Conservation (phyloP, 2,113 vertebrate genomes). For the Salvelinus fontinalis region DNA sequence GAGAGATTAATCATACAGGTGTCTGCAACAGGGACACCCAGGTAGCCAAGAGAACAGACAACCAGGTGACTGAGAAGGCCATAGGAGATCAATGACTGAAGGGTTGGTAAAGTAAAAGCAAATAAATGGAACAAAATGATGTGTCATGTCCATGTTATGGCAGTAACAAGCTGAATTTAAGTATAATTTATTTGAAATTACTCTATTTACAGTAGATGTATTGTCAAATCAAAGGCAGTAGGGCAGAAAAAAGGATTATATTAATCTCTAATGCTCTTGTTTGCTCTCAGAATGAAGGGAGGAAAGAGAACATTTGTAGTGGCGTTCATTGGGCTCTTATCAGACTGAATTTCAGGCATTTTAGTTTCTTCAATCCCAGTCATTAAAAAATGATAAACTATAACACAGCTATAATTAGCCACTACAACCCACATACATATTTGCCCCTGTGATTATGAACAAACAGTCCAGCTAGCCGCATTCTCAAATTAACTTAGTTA, state of each 20-base stretch:
- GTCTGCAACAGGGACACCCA: conserved; percentile 44
- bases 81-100: no score
- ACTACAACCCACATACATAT: conserved; percentile 28
- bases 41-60: conserved; percentile 8
- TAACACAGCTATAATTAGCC: conserved; percentile 28
- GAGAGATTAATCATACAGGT: conserved; percentile 67
- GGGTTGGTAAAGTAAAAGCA: no score
- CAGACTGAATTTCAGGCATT: conserved; percentile 1
- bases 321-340: conserved; percentile 9
- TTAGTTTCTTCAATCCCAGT: conserved; percentile 14
- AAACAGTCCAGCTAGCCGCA: neutral
- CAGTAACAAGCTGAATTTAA: no score
- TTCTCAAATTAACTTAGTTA: neutral
- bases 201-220: no score
- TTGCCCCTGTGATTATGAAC: neutral
- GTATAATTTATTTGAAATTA: no score
- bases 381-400: conserved; percentile 20
- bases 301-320: neutral
- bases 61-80: neutral
- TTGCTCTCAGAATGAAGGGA: no score
- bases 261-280: no score
- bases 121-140: no score
- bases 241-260: no score
- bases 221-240: no score
- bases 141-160: no score